Percentiles rank a stretch among this genome's conserved stretches.
Conservation (phyloP, 2,113 vertebrate species). For the Lepus timidus region DNA sequence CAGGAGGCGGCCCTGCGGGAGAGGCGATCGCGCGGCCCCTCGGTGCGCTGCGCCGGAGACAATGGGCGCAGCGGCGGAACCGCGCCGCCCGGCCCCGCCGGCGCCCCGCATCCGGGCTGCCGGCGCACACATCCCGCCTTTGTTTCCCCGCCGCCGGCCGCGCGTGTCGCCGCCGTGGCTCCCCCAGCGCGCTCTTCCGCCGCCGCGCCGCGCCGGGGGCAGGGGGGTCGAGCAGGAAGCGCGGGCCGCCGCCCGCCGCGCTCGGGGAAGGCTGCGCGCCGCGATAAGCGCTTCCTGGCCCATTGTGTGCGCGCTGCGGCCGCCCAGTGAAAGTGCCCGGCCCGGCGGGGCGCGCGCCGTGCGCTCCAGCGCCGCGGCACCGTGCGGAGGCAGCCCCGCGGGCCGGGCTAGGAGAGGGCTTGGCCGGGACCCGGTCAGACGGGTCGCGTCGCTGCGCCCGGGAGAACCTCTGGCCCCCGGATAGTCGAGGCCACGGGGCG, state of each 20-base stretch:
- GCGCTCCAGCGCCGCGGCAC: neutral
- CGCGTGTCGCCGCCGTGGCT: constrained; percentile 87
- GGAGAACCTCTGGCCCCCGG: no score
- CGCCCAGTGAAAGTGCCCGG: constrained; percentile 73
- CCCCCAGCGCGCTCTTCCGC: constrained; percentile 85
- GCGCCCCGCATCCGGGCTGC: constrained; percentile 88
- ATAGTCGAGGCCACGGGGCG: neutral
- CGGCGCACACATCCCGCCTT: constrained; percentile 90
- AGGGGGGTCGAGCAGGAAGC: constrained; percentile 70
- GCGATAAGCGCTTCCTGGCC: constrained; percentile 92
- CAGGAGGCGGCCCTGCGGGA: neutral
- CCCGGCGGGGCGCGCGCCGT: neutral
- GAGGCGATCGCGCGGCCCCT: no score
- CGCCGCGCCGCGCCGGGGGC: constrained; percentile 84
- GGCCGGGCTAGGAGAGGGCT: neutral
- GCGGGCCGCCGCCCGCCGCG: constrained; percentile 90
- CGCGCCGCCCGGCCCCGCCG: constrained; percentile 80
- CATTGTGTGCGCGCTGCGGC: constrained; percentile 71
- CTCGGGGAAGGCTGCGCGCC: constrained; percentile 82
- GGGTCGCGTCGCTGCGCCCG: no score
- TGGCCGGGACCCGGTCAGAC: no score
- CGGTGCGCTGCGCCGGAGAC: constrained; percentile 84
- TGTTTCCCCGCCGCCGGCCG: constrained; percentile 85
- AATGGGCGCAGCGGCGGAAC: constrained; percentile 91
- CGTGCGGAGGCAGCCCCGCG: constrained; percentile 39